Evolutionary conservation across 2,888 invertebrate genomes (phyloP).

Genomic region (Andrena praecox): DNA sequence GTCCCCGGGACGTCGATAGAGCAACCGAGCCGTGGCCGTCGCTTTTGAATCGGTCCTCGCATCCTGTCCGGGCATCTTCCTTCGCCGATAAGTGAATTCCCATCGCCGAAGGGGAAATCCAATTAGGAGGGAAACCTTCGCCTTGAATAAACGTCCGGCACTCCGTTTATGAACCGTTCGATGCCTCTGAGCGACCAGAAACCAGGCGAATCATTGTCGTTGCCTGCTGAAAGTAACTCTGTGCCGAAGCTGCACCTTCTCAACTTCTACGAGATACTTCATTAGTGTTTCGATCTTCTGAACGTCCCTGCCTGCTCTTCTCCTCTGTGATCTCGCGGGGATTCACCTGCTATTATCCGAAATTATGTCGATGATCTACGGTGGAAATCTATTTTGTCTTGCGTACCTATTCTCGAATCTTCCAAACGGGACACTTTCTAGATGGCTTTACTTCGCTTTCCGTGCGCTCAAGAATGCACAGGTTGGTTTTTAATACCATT

Average conservation of each 20-base stretch:
- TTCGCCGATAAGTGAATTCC: constrained; percentile 42
- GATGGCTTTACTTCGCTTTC: too few species aligned
- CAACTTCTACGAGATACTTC: too few species aligned
- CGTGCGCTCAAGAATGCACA: background rate
- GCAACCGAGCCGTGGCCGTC: background rate
- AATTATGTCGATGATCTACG: too few species aligned
- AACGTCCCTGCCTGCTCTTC: too few species aligned
- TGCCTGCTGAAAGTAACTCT: background rate
- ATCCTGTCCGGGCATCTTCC: constrained; percentile 30
- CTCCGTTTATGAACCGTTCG: constrained; percentile 40
- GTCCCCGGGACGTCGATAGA: constrained; percentile 18
- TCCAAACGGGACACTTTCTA: too few species aligned
- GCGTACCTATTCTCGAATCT: too few species aligned
- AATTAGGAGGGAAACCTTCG: constrained; percentile 60
- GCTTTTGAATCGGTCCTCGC: constrained; percentile 45
- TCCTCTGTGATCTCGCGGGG: too few species aligned
- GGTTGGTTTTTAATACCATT: background rate
- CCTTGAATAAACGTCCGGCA: constrained; percentile 49
- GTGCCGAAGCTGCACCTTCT: too few species aligned
- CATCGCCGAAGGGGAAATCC: constrained; percentile 52
- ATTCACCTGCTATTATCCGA: too few species aligned
- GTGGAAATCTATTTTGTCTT: too few species aligned
- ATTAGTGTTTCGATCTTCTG: too few species aligned
- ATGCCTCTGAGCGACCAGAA: constrained; percentile 18
- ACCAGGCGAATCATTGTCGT: constrained; percentile 17